Conservation (phyloP, 2,888 invertebrate species). For the Callosobruchus maculatus region DNA sequence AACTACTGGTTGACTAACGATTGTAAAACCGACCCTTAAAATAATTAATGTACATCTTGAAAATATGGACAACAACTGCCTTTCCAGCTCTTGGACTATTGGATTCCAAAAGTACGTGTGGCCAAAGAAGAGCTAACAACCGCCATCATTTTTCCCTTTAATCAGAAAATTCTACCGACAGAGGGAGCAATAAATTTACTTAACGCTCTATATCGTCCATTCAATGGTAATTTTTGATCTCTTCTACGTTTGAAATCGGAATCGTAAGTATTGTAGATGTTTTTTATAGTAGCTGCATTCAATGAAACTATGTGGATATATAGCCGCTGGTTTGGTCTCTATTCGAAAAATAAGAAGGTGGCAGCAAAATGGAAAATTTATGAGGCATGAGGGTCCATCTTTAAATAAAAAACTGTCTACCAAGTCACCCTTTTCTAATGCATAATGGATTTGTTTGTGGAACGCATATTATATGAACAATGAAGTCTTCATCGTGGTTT, state of each 20-base stretch:
- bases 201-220: constrained; percentile 17
- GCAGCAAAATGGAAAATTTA: background rate
- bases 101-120: background rate
- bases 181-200: constrained; percentile 8
- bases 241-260: constrained; percentile 13
- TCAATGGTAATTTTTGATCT: constrained; percentile 21
- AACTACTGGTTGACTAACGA: no score
- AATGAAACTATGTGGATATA: background rate
- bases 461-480: no score
- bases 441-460: no score
- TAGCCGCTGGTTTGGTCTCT: background rate
- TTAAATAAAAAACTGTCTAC: no score
- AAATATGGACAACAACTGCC: no score
- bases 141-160: background rate
- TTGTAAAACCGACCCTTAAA: no score
- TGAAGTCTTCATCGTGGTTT: no score
- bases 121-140: background rate
- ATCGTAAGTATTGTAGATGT: background rate
- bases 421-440: no score
- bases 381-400: background rate
- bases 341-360: background rate
- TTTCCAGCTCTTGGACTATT: background rate
- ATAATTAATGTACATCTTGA: no score
- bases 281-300: background rate
- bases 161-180: background rate